Conservation (phyloP, 1,140 invertebrate genomes). For the Drosophila ironensis region DNA sequence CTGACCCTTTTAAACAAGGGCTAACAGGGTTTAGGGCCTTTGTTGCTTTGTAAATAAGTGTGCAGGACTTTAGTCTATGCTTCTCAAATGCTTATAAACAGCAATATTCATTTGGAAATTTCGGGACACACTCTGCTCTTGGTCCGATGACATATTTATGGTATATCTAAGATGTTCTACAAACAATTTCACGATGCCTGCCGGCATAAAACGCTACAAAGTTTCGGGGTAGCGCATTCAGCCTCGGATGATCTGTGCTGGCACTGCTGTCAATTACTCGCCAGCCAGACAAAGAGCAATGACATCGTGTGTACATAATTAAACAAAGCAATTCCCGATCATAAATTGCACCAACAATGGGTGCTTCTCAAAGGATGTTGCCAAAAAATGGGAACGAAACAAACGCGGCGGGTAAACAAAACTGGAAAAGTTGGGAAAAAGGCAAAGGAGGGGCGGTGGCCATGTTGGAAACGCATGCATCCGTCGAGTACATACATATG, state of each 20-base stretch:
- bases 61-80: too few species aligned
- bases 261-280: conserved; percentile 20
- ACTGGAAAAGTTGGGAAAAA: neutral
- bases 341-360: conserved; percentile 41
- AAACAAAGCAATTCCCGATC: conserved; percentile 30
- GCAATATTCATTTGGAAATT: too few species aligned
- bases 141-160: conserved; percentile 30
- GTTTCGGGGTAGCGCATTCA: neutral
- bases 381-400: conserved; percentile 17
- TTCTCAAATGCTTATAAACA: too few species aligned
- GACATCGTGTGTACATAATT: conserved; percentile 46
- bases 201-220: conserved; percentile 21
- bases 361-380: conserved; percentile 16
- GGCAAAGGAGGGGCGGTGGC: conserved; percentile 29
- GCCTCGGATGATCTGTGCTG: neutral
- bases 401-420: conserved; percentile 31
- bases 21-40: conserved; percentile 7
- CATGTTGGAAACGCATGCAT: conserved; percentile 56
- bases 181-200: conserved; percentile 18
- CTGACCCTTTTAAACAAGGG: conserved; percentile 10
- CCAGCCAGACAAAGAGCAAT: conserved; percentile 22
- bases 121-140: too few species aligned
- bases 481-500: conserved; percentile 24
- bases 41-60: too few species aligned
- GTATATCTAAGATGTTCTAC: conserved; percentile 19